These are phyloP conservation scores for Phocides pigmalion DNA, from an alignment of 1,140 invertebrate species.

Conservation along the genomic window DNA sequence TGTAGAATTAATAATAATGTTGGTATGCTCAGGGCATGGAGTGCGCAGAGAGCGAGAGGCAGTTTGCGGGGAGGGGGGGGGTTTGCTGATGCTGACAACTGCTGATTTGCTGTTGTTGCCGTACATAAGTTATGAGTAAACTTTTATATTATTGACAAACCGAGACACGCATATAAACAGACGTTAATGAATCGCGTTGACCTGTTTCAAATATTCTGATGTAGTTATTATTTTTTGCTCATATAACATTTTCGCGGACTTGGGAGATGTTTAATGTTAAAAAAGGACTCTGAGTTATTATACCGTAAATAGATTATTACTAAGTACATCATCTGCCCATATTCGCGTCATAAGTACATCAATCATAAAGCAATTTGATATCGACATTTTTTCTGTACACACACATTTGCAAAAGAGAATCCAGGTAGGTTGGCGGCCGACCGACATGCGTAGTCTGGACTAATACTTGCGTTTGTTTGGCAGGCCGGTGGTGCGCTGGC, in stretches of 20 bases:
- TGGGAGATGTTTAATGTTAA: conserved; percentile 12
- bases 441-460: conserved; percentile 52
- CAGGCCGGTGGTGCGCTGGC: conserved; percentile 82
- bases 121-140: conserved; percentile 82
- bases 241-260: conserved; percentile 25
- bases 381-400: neutral
- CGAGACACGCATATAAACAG: conserved; percentile 56
- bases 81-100: conserved; percentile 77
- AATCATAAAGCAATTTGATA: neutral
- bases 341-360: conserved; percentile 24
- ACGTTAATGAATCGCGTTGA: conserved; percentile 25
- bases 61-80: conserved; percentile 70
- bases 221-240: neutral
- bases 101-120: conserved; percentile 80
- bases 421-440: conserved; percentile 21
- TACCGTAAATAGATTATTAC: neutral
- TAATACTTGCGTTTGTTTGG: conserved; percentile 79
- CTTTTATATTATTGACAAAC: conserved; percentile 79
- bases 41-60: conserved; percentile 68
- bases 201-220: conserved; percentile 4
- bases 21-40: conserved; percentile 81
- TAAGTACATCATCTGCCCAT: conserved; percentile 15
- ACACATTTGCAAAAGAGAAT: conserved; percentile 21
- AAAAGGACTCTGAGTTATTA: neutral
- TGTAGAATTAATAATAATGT: conserved; percentile 71